These are phyloP conservation scores for Chaenocephalus aceratus DNA, from an alignment of 2,113 vertebrate species.

Conservation along the genomic window DNA sequence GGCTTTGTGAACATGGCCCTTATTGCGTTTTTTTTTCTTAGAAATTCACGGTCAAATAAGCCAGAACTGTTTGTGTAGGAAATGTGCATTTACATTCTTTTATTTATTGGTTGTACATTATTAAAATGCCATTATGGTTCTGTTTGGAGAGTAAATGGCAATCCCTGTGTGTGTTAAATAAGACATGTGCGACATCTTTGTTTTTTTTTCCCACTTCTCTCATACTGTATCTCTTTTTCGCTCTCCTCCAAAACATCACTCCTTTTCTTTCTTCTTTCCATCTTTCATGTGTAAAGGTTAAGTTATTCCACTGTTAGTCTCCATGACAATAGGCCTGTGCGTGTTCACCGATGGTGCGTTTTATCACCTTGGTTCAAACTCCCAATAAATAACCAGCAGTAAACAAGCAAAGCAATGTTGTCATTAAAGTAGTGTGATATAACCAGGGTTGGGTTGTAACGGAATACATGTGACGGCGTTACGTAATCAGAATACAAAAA, in stretches of 20 bases:
- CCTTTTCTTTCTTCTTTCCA: slow-evolving; percentile 1
- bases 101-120: background rate
- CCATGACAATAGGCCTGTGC: slow-evolving; percentile 18
- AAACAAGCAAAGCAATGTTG: background rate
- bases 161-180: background rate
- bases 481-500: too few relatives aligned
- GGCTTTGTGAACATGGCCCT: too few relatives aligned
- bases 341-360: slow-evolving; percentile 22
- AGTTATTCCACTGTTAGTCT: slow-evolving; percentile 57
- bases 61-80: background rate
- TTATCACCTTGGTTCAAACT: slow-evolving; percentile 20
- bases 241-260: background rate
- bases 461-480: too few relatives aligned
- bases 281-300: slow-evolving; percentile 59
- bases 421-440: slow-evolving; percentile 20
- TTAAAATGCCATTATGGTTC: slow-evolving; percentile 5
- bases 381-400: background rate
- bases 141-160: slow-evolving; percentile 2
- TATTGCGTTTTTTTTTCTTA: too few relatives aligned
- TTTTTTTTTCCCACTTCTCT: slow-evolving; percentile 1
- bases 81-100: background rate
- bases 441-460: background rate
- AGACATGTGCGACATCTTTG: background rate
- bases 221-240: background rate
- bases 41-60: background rate